These are phyloP conservation scores for Tenthredo mesomela DNA, from an alignment of 2,888 invertebrate species.

Conservation along the genomic window DNA sequence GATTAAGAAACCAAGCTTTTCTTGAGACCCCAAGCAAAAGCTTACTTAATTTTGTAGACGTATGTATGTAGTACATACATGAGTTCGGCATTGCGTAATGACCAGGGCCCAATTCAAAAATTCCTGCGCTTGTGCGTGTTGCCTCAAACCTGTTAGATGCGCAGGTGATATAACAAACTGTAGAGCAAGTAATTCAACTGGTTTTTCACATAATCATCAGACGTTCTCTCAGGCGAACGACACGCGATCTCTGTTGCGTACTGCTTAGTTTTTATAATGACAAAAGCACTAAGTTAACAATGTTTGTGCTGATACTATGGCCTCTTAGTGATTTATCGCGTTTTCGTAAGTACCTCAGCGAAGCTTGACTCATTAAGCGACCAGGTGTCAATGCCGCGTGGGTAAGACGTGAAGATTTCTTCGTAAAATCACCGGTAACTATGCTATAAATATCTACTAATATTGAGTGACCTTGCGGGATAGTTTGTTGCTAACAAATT, in stretches of 20 bases:
- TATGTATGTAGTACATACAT: background rate
- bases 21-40: background rate
- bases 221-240: background rate
- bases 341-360: background rate
- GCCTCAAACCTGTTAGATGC: background rate
- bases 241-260: background rate
- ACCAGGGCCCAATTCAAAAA: background rate
- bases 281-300: background rate
- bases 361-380: background rate
- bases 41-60: background rate
- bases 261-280: background rate
- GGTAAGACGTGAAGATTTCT: background rate
- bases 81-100: background rate
- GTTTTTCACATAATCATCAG: background rate
- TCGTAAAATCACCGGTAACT: background rate
- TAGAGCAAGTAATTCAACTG: background rate
- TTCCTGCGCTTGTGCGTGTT: background rate
- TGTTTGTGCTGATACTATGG: background rate
- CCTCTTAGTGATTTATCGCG: background rate
- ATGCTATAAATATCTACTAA: background rate
- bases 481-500: background rate
- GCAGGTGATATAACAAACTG: constrained; percentile 1
- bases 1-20: background rate
- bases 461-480: background rate
- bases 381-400: background rate